Evolutionary conservation across 2,797 vertebrate genomes (phyloP).

Genomic region (Alca torda): DNA sequence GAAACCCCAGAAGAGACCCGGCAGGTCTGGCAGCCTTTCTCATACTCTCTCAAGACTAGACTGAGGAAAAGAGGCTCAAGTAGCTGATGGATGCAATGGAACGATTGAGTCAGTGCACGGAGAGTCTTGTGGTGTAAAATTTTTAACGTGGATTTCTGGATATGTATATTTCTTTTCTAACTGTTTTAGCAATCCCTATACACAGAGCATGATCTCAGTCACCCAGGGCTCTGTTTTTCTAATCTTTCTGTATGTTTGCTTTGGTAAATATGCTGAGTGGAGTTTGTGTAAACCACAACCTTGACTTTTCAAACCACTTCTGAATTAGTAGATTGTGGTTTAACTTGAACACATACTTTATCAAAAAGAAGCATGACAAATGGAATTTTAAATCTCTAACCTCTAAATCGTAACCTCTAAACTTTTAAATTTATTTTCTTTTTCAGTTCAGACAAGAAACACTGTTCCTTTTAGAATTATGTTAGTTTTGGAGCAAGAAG

Average conservation of each 20-base stretch:
- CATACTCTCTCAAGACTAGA: neutral
- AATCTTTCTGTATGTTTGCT: neutral
- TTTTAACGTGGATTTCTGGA: neutral
- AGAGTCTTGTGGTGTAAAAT: neutral
- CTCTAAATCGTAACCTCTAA: neutral
- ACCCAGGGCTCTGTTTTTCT: neutral
- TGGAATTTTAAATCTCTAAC: neutral
- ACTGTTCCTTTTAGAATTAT: neutral
- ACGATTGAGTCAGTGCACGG: neutral
- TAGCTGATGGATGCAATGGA: neutral
- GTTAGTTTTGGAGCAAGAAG: neutral
- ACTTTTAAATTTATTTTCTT: neutral
- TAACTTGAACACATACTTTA: neutral
- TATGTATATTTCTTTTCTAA: neutral
- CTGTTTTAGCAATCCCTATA: neutral
- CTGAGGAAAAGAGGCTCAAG: neutral
- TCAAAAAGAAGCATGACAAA: neutral
- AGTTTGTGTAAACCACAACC: neutral
- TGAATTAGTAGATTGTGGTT: neutral
- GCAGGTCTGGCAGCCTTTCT: constrained; percentile 11
- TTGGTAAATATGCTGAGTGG: neutral
- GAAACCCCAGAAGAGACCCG: neutral
- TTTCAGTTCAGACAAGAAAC: neutral
- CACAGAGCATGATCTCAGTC: neutral
- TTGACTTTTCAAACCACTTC: neutral